Base-by-base conservation (phyloP, 2,113 vertebrate genomes). In the pig (Sus scrofa) region DNA sequence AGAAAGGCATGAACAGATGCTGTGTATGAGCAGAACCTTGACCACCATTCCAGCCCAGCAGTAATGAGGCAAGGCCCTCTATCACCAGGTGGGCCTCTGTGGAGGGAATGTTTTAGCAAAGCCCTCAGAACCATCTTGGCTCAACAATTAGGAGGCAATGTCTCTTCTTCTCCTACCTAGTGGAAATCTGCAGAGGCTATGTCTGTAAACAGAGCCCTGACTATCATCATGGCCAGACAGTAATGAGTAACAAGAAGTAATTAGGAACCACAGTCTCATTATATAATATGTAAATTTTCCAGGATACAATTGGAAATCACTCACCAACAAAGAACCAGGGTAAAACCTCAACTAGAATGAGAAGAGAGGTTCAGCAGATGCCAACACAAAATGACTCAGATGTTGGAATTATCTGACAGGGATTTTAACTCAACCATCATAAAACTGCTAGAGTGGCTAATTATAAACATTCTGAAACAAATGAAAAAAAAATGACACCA, bases 271-370 rank as follows among this genome's bases (percentile, higher is more conserved):
- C 30, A 88, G 30, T 92, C 22, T 87, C 10, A 26, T 56, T 75
- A 60, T 30, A 89, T 62, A 96, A 89, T 85, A 70, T 71, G 34
- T 34, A 88, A 93, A 27, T 75, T 84, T 24, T 91, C 83, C 34
- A 52, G 65, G n/a, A 91, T 89, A 85, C 79, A 93, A 85, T 9
- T 95, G 77, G 96, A 95, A 96, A 96, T 74, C 58, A 54, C 32
- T 90, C 71, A 60, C 52, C 50, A 52, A 83, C 67, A n/a, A 84
- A 93, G 86, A 96, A 58, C 75, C 79, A 96, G 65, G 18, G 68
- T 89, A 89, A 88, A 50, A 50, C 67, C 81, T 88, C 70, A 87
- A 54, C 62, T 91, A 44, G 56, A 96, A 96, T 63, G 44, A 93
- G 44, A 94, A 56, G 60, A 82, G 37, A 86, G 24, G 15, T 78